Evolutionary conservation across 2,888 invertebrate species (phyloP), one percentile per base, ranked within the genome.

Genomic region (Troglohyphantes excavatus): DNA sequence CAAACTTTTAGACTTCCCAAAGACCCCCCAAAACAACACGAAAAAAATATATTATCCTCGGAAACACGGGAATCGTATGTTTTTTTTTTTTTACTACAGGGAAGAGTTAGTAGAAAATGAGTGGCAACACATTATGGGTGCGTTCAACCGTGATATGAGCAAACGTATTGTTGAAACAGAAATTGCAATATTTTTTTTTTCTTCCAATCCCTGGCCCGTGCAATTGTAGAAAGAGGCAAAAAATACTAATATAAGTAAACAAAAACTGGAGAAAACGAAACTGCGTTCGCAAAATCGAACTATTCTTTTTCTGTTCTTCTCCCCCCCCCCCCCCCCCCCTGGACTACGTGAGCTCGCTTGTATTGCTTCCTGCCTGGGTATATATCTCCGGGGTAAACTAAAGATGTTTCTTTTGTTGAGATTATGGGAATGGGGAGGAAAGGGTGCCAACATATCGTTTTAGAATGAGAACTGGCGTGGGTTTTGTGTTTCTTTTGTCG

Each of bases 121-220:
- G 67, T 67, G 67, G 79, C 79, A 68, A 53, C 68, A 81, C 68
- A 81, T 81, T 81, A 68, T 81, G 79, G 29, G 26, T 68, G 67
- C 79, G 46, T 68, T 81, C 79, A 81, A 68, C 68, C 68, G 27
- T 81, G 29, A 81, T 68, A 53, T 67, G 53, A 81, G 68, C 68
- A 53, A 43, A 68, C 11, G 53, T 29, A 68, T 68, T 81, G 53
- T 68, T 46, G 53, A 27, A 68, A 81, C 67, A 79, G 26, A 81
- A 27, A 79, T 81, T 81, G 68, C 46, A 43, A 63, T 29, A 68
- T 29, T 81, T 53, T 81, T 27, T 21, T 76, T 67, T 68, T 29
- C 68, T n/a, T 53, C 27, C 68, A n/a, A 53, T 19, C 26, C 53
- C 53, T 68, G 33, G 68, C 79, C 68, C 46, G 11, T 13, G 5